Evolutionary conservation across 2,888 invertebrate genomes (phyloP).

Genomic region (Cosmopolites sordidus): DNA sequence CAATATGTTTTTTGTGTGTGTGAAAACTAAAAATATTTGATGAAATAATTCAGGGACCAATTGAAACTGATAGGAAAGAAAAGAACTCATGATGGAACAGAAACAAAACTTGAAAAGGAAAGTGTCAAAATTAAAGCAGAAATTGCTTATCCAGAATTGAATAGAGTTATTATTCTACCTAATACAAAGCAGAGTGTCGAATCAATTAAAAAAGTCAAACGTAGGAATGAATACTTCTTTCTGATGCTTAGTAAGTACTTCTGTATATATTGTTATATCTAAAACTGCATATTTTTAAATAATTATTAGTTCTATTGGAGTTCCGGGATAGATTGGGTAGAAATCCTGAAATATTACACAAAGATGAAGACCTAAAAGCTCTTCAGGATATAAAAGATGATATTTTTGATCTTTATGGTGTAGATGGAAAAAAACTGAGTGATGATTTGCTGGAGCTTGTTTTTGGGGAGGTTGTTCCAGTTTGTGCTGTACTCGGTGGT

Average conservation of each 20-base stretch:
- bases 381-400: constrained; percentile 61
- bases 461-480: constrained; percentile 77
- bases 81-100: constrained; percentile 57
- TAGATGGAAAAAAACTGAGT: constrained; percentile 47
- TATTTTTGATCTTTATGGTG: constrained; percentile 53
- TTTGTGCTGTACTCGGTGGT: constrained; percentile 90
- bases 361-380: constrained; percentile 60
- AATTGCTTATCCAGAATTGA: constrained; percentile 59
- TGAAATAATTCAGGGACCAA: constrained; percentile 52
- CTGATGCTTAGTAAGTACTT: constrained; percentile 61
- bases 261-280: too few relatives aligned
- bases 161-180: constrained; percentile 60
- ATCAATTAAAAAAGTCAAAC: constrained; percentile 57
- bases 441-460: constrained; percentile 58
- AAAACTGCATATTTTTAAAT: too few relatives aligned
- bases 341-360: constrained; percentile 64
- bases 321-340: constrained; percentile 70
- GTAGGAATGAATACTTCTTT: constrained; percentile 69
- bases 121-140: constrained; percentile 58
- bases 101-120: constrained; percentile 53
- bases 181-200: constrained; percentile 48
- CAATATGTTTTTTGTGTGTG: too few relatives aligned
- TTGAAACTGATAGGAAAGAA: constrained; percentile 50
- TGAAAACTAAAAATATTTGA: too few relatives aligned
- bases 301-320: constrained; percentile 60